Conservation (phyloP, 1,140 invertebrate species). For the Yoshiicerus persimilis region DNA sequence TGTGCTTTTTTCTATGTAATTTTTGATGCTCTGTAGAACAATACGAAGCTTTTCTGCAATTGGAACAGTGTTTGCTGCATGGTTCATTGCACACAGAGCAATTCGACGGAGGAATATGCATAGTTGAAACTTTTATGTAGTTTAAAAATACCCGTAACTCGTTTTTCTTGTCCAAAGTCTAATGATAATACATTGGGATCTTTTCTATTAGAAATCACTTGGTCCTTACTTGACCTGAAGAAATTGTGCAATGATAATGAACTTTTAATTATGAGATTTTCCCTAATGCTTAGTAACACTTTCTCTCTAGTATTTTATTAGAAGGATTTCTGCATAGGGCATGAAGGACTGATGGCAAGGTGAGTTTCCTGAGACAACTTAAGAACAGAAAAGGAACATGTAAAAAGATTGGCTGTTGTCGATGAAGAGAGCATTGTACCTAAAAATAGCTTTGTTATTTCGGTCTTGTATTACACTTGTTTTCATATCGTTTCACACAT, state of each 20-base stretch:
- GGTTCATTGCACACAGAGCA: slow-evolving; percentile 1
- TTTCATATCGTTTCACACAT: slow-evolving; percentile 16
- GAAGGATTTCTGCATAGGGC: not conserved
- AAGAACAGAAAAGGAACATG: not conserved
- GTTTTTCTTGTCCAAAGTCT: too few relatives aligned
- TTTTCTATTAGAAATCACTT: too few relatives aligned
- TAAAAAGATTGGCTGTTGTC: not conserved
- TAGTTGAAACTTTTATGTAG: too few relatives aligned
- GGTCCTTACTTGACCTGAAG: too few relatives aligned
- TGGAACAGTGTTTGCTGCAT: slow-evolving; percentile 45
- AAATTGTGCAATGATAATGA: too few relatives aligned
- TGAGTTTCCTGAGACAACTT: not conserved
- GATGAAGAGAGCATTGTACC: not conserved
- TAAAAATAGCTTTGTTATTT: slow-evolving; percentile 4
- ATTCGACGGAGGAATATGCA: not conserved
- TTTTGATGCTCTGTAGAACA: slow-evolving; percentile 53
- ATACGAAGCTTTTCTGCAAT: slow-evolving; percentile 52
- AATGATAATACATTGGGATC: too few relatives aligned
- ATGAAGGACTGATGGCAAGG: not conserved
- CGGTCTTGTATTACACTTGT: not conserved
- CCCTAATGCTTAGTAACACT: too few relatives aligned
- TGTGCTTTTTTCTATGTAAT: slow-evolving; percentile 52
- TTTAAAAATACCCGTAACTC: too few relatives aligned
- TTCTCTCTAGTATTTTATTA: not conserved
- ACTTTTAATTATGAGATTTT: too few relatives aligned